phyloP scores from a whole-genome alignment of 2,888 invertebrate genomes.

The Drosophila aldrichi region DNA sequence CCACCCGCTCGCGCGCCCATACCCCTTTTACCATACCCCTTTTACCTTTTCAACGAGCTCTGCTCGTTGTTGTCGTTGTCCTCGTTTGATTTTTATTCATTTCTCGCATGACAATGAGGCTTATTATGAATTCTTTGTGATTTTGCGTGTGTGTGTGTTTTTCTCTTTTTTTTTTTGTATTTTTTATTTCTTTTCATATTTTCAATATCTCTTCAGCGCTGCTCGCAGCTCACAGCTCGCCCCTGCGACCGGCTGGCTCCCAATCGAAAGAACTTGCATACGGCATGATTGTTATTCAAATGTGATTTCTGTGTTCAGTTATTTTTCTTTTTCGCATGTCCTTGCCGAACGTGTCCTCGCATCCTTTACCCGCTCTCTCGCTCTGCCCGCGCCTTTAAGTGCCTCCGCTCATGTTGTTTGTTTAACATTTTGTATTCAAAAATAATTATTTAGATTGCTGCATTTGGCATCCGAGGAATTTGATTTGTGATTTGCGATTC shows the following conservation, averaged over 20 bases:
- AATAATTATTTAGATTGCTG: slow-evolving; percentile 82
- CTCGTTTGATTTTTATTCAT: slow-evolving; percentile 74
- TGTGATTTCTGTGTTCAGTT: slow-evolving; percentile 72
- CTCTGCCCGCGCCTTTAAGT: not conserved
- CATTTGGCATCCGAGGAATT: slow-evolving; percentile 61
- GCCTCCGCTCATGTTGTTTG: slow-evolving; percentile 64
- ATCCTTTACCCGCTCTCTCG: slow-evolving; percentile 44
- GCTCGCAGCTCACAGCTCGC: slow-evolving; percentile 16
- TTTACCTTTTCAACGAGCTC: slow-evolving; percentile 59
- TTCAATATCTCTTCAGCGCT: slow-evolving; percentile 67
- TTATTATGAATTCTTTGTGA: slow-evolving; percentile 83
- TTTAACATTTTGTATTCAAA: slow-evolving; percentile 77
- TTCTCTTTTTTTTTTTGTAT: too few relatives aligned
- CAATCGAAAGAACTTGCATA: slow-evolving; percentile 76
- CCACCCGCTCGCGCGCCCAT: not conserved
- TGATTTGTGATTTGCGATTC: slow-evolving; percentile 48
- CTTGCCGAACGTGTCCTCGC: slow-evolving; percentile 52
- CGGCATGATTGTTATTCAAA: slow-evolving; percentile 79
- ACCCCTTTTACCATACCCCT: too few relatives aligned
- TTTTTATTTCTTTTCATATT: slow-evolving; percentile 64
- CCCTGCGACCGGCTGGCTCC: slow-evolving; percentile 10
- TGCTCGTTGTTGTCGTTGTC: slow-evolving; percentile 45
- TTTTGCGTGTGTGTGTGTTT: slow-evolving; percentile 68
- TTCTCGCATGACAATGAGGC: slow-evolving; percentile 83
- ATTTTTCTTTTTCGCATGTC: slow-evolving; percentile 35